Conservation (phyloP, 2,113 vertebrate genomes). For the Nothoprocta pentlandii region DNA sequence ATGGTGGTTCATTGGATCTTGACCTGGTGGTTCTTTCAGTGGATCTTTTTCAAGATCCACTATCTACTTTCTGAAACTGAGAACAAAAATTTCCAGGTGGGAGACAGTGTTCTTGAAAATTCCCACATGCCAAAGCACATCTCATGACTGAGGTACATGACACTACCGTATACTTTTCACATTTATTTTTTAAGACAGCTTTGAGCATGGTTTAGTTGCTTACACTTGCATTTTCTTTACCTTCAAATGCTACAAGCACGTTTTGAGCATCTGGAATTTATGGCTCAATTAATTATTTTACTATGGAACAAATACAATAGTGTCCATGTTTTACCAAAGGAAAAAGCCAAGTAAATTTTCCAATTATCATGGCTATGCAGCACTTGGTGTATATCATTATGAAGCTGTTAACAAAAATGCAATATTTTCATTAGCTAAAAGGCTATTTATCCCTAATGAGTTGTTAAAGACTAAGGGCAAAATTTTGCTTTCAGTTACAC, state of each 20-base stretch:
- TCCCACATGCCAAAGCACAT: rapidly evolving
- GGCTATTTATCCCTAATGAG: conserved; percentile 70
- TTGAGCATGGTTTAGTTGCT: not conserved
- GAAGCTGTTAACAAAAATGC: conserved; percentile 45
- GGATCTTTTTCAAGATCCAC: not conserved
- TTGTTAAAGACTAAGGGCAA: conserved; percentile 39
- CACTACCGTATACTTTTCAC: not conserved
- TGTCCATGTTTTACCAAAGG: conserved; percentile 19
- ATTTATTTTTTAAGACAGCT: not conserved
- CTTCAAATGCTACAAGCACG: not conserved
- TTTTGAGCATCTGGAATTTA: conserved; percentile 37
- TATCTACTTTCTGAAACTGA: not conserved
- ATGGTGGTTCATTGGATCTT: not conserved
- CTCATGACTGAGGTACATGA: not conserved
- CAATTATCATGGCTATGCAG: conserved; percentile 56
- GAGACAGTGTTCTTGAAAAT: not conserved
- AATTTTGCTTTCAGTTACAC: conserved; percentile 46
- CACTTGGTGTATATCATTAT: conserved; percentile 49
- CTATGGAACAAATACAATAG: conserved; percentile 5
- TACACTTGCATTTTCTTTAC: conserved; percentile 6
- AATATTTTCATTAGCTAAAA: conserved; percentile 64
- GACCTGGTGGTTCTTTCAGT: too few species aligned
- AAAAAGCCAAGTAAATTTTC: conserved; percentile 60
- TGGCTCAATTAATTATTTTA: conserved; percentile 53
- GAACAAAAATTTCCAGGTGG: not conserved